Evolutionary conservation across 2,888 invertebrate species (phyloP).

Genomic region (Slavum lentiscoides): DNA sequence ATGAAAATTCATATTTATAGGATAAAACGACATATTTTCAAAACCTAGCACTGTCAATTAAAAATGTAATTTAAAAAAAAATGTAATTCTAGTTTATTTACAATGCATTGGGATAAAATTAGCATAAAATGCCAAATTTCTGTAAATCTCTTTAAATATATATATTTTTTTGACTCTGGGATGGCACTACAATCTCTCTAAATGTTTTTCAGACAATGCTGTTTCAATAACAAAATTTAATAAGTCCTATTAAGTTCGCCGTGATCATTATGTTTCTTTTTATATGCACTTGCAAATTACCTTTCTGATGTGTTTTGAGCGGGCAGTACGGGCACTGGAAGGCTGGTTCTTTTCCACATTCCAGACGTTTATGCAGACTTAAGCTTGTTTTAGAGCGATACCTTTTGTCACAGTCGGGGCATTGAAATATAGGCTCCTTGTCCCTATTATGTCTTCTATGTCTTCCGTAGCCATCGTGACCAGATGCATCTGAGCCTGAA

Average conservation of each 20-base stretch:
- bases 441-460: constrained; percentile 54
- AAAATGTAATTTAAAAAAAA: background rate
- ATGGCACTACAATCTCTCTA: constrained; percentile 47
- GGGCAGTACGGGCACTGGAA: constrained; percentile 58
- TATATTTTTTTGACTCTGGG: constrained; percentile 15
- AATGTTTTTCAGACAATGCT: constrained; percentile 26
- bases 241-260: constrained; percentile 49
- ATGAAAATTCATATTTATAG: background rate
- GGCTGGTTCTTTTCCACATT: constrained; percentile 59
- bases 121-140: background rate
- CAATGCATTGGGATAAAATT: background rate
- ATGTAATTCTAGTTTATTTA: background rate
- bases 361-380: constrained; percentile 57
- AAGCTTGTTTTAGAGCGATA: constrained; percentile 58
- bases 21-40: background rate
- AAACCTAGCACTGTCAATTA: too few species aligned
- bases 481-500: constrained; percentile 50
- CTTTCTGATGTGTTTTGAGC: constrained; percentile 58
- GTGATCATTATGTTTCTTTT: constrained; percentile 56
- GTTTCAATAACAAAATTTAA: constrained; percentile 16
- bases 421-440: constrained; percentile 55
- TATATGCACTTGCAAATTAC: constrained; percentile 57
- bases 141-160: constrained; percentile 4
- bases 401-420: constrained; percentile 57
- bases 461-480: constrained; percentile 48